Evolutionary conservation across 1,140 invertebrate species (phyloP), one percentile per base, ranked within the genome.

Genomic region (Gryllus bimaculatus): DNA sequence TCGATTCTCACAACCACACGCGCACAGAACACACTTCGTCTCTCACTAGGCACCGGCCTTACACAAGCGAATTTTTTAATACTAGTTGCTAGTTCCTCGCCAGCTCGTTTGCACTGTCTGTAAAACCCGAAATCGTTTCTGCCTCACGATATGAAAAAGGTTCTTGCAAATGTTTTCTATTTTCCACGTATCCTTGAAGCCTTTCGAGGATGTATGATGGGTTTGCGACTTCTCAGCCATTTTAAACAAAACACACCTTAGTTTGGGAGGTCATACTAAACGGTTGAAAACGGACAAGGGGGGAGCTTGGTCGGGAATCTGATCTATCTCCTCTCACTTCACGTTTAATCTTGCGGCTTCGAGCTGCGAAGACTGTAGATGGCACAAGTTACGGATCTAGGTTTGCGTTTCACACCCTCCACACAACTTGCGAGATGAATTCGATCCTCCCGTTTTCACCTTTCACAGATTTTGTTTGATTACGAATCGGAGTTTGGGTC

Each of bases 151-250:
- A 66, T 66, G 54, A 66, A 66, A 66, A 10, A 66, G 18, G 54
- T 66, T 66, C 54, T 66, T 66, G 54, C 54, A 66, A 66, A 66
- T 66, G 54, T 66, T 66, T 66, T 66, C 54, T 10, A 66, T 66
- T 18, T 66, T 66, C 54, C 54, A 66, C 54, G 54, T 13, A 18
- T 66, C 54, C 54, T 66, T 66, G 54, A 66, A 39, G 26, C 26
- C 26, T 39, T 66, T 66, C 54, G 10, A 66, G 10, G 54, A 66
- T 10, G 10, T 18, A 3, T 18, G 54, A 13, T 66, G 54, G 10
- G 54, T 18, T 66, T 10, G 18, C 54, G 54, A 66, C 18, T 66
- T 66, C 54, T 13, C 10, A 66, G 54, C 54, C 54, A 66, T 66
- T 66, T 66, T 66, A 66, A 66, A 66, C 54, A 10, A 66, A 66